These are phyloP conservation scores for Lacanobia wlatinum DNA, from an alignment of 2,888 invertebrate species.

Conservation along the genomic window DNA sequence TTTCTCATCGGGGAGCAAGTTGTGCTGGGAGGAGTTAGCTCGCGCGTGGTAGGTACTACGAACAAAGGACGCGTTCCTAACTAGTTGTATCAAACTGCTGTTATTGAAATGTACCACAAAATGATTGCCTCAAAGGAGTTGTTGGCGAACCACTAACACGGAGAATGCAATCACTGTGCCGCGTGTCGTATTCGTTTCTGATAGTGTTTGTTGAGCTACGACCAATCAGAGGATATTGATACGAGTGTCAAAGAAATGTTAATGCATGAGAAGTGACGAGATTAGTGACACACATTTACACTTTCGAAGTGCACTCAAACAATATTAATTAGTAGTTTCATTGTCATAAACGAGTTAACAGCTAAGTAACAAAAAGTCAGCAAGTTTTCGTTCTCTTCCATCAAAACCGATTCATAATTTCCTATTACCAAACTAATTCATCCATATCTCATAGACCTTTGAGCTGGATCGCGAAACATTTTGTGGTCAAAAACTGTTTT, in stretches of 20 bases:
- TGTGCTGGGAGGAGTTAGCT: neutral
- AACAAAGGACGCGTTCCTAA: constrained; percentile 4
- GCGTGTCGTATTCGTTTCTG: neutral
- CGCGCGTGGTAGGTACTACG: no score
- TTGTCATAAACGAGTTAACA: no score
- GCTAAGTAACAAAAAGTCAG: no score
- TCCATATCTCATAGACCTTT: neutral
- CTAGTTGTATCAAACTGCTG: neutral
- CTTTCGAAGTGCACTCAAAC: no score
- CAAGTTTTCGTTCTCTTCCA: neutral
- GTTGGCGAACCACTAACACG: constrained; percentile 12
- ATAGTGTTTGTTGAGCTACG: neutral
- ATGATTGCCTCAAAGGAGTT: constrained; percentile 28
- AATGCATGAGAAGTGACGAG: no score
- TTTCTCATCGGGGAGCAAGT: constrained; percentile 23
- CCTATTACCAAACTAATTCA: neutral
- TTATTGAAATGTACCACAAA: constrained; percentile 12
- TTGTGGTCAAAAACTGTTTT: no score
- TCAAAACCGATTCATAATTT: neutral
- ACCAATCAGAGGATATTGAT: neutral
- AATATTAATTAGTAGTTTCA: no score
- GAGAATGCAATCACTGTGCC: neutral
- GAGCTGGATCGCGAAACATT: neutral
- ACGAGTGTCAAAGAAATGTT: neutral
- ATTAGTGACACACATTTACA: no score